Percentiles rank a stretch among this genome's conserved stretches.
Evolutionary conservation across 2,888 invertebrate species (phyloP).

Genomic region (Yponomeuta evonymella): DNA sequence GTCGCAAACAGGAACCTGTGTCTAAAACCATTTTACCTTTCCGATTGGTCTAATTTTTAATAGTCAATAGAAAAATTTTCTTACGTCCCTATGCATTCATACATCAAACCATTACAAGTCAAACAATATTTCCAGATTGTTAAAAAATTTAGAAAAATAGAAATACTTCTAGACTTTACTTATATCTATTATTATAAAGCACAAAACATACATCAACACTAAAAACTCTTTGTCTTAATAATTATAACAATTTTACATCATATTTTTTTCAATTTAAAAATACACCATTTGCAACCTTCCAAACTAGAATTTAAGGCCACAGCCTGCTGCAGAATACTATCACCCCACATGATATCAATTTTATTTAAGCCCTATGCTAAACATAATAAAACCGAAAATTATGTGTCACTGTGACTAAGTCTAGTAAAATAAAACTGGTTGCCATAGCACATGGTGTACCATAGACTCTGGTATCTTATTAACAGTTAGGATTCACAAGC

Average conservation of each 20-base stretch:
- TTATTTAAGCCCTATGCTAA: constrained; percentile 26
- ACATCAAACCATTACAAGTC: neutral
- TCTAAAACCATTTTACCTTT: neutral
- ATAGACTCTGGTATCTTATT: constrained; percentile 40
- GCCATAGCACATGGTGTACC: constrained; percentile 46
- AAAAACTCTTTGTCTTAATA: constrained; percentile 12
- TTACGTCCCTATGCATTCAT: neutral
- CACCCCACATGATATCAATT: constrained; percentile 7
- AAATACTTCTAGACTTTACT: constrained; percentile 12
- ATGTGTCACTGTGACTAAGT: constrained; percentile 57
- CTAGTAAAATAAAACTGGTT: constrained; percentile 52
- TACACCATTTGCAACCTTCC: constrained; percentile 8
- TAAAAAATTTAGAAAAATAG: constrained; percentile 14
- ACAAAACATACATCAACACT: constrained; percentile 14
- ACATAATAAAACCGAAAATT: constrained; percentile 66
- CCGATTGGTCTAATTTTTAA: neutral
- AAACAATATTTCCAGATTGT: neutral
- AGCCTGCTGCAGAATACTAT: constrained; percentile 10
- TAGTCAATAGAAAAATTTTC: neutral
- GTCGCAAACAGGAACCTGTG: constrained; percentile 2
- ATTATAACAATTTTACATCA: neutral
- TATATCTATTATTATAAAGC: constrained; percentile 9
- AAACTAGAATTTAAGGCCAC: constrained; percentile 5
- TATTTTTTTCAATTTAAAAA: neutral
- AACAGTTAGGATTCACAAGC: constrained; percentile 62